Evolutionary conservation across 2,797 vertebrate genomes (phyloP).

Genomic region (Sardinella longiceps): DNA sequence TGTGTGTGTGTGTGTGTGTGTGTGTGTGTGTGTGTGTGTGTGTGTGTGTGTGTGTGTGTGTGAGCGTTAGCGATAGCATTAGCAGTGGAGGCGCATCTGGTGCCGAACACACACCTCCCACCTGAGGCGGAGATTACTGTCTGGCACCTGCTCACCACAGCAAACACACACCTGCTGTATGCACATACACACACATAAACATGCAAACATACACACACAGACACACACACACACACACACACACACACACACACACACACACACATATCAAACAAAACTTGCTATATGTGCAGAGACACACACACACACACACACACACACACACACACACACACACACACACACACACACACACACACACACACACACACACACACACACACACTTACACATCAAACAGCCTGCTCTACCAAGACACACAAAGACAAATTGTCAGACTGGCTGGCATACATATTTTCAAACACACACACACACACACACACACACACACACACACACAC

Average conservation of each 20-base stretch:
- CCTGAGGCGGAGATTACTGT: slow-evolving; percentile 3
- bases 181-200: neutral
- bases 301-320: no score
- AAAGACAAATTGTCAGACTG: neutral
- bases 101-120: neutral
- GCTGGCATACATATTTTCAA: neutral
- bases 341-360: no score
- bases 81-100: neutral
- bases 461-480: neutral
- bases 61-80: neutral
- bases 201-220: neutral
- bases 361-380: no score
- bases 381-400: no score
- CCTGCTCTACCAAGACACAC: neutral
- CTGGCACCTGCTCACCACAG: neutral
- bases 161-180: neutral
- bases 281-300: neutral
- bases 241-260: neutral
- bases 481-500: neutral
- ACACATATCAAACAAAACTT: no score
- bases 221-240: neutral
- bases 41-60: no score
- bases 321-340: no score
- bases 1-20: no score
- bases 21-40: no score